phyloP scores from a whole-genome alignment of 2,888 invertebrate genomes.

The Fabriciana adippe region DNA sequence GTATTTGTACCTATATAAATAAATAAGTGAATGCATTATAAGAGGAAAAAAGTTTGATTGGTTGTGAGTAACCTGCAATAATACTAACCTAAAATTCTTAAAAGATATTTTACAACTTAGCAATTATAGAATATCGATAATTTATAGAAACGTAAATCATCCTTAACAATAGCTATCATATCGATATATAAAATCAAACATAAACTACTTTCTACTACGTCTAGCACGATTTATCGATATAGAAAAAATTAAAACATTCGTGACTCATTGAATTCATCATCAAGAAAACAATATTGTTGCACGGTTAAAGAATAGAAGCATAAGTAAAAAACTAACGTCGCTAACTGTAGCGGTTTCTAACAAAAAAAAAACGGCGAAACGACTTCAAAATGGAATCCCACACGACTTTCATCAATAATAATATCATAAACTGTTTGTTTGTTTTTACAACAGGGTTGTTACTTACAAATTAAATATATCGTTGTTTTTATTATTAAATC shows the following conservation, averaged over 20 bases:
- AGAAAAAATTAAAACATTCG: background rate
- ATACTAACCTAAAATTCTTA: no score
- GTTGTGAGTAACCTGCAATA: no score
- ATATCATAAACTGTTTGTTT: constrained; percentile 1
- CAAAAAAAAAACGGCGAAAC: constrained; percentile 43
- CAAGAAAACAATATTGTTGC: constrained; percentile 16
- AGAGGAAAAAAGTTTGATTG: no score
- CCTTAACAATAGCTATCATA: no score
- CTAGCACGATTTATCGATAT: background rate
- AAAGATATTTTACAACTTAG: no score
- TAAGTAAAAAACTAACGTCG: constrained; percentile 36
- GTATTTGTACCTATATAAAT: no score
- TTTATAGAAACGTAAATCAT: no score
- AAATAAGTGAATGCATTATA: no score
- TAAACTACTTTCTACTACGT: no score
- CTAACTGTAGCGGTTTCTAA: constrained; percentile 45
- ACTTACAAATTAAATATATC: background rate
- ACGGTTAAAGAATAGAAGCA: constrained; percentile 15
- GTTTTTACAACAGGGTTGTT: background rate
- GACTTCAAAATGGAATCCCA: constrained; percentile 40
- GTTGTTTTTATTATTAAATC: background rate
- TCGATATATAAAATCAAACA: no score
- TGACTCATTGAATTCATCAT: constrained; percentile 14
- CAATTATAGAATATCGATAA: no score
- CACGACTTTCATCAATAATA: constrained; percentile 19